Evolutionary conservation across 1,140 invertebrate species (phyloP).

Genomic region (Heliconius eleuchia): DNA sequence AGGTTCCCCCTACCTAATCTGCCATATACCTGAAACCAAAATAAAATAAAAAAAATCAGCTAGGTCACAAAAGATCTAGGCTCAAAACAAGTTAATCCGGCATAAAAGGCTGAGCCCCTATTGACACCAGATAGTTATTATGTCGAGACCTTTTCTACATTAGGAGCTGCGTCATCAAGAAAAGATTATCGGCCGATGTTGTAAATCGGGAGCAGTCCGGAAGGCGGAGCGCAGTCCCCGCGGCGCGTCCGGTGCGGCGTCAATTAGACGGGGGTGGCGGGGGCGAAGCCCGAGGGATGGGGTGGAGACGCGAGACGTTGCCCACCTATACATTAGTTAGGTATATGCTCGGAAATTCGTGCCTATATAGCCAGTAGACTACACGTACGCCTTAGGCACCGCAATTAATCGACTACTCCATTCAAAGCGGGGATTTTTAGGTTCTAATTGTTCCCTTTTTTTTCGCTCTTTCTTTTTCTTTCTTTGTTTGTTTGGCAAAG

Average conservation of each 20-base stretch:
- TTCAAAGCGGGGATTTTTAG: conserved; percentile 43
- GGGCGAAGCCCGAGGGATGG: conserved; percentile 30
- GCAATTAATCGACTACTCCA: conserved; percentile 69
- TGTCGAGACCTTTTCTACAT: conserved; percentile 31
- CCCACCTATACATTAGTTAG: conserved; percentile 56
- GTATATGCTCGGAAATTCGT: conserved; percentile 68
- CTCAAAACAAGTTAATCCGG: conserved; percentile 25
- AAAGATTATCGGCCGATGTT: conserved; percentile 74
- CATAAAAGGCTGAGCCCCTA: conserved; percentile 10
- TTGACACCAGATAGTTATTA: conserved; percentile 35
- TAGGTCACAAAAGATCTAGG: background rate
- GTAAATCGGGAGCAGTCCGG: conserved; percentile 67
- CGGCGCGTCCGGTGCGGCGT: conserved; percentile 71
- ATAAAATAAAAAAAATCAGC: too few relatives aligned
- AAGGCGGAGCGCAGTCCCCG: conserved; percentile 64
- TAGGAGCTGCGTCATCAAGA: conserved; percentile 64
- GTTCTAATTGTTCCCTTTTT: conserved; percentile 26
- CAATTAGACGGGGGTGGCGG: conserved; percentile 60
- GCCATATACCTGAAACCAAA: too few relatives aligned
- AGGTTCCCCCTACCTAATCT: too few relatives aligned
- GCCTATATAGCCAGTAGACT: conserved; percentile 52
- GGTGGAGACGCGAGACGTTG: conserved; percentile 54
- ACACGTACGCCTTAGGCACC: conserved; percentile 58
- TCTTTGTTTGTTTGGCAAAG: conserved; percentile 20
- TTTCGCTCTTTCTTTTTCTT: background rate